Evolutionary conservation across 2,113 vertebrate genomes (phyloP).

Genomic region (Rallus limicola): DNA sequence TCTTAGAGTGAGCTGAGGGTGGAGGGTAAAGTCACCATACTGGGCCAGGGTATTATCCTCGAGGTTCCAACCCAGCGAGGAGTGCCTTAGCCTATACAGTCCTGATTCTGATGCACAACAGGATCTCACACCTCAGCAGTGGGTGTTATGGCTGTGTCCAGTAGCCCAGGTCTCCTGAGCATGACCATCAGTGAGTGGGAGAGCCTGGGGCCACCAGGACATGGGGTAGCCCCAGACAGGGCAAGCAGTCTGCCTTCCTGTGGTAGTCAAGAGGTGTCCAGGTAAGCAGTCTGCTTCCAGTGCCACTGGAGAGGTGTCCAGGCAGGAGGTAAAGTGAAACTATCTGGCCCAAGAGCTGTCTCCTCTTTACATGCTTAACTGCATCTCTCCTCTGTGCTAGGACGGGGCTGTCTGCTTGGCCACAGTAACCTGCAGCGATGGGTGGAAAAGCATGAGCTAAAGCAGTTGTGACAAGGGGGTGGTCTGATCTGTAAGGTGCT

Average conservation of each 20-base stretch:
- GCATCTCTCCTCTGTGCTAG: not conserved
- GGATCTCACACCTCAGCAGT: not conserved
- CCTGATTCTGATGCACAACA: fast-evolving
- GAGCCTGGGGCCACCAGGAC: not conserved
- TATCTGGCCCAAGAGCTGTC: not conserved
- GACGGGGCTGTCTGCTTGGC: not conserved
- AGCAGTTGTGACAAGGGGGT: not conserved
- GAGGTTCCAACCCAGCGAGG: not conserved
- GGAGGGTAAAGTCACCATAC: not conserved
- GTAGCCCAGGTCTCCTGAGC: not conserved
- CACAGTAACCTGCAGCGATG: not conserved
- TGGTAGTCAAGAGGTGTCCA: not conserved
- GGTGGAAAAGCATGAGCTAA: not conserved
- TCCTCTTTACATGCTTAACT: fast-evolving
- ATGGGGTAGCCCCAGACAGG: fast-evolving
- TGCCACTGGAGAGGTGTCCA: not conserved
- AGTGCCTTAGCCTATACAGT: no score
- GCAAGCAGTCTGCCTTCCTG: not conserved
- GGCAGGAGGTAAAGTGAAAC: not conserved
- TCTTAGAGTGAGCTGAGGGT: not conserved
- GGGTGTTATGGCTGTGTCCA: fast-evolving
- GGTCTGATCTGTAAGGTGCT: not conserved
- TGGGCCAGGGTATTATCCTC: fast-evolving
- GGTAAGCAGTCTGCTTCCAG: not conserved
- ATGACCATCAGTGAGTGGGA: not conserved